These are phyloP conservation scores for Cyclargus thomasi DNA, from an alignment of 1,140 invertebrate species.

Conservation along the genomic window DNA sequence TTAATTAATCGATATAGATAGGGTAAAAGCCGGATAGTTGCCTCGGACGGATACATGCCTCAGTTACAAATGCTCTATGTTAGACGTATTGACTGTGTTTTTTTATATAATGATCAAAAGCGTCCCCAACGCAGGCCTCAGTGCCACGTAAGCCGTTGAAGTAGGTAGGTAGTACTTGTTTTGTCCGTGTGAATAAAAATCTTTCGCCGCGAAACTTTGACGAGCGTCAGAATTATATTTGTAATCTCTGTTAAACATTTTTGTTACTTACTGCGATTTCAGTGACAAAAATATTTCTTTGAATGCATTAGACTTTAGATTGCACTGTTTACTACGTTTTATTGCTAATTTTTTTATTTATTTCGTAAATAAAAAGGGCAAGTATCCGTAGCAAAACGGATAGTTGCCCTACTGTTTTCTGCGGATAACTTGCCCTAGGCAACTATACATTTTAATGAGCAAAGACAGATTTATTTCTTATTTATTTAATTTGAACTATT, in stretches of 20 bases:
- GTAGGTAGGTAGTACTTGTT: constrained; percentile 20
- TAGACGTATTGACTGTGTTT: constrained; percentile 19
- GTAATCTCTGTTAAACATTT: too few species aligned
- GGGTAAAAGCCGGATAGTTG: constrained; percentile 19
- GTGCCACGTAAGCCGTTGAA: constrained; percentile 26
- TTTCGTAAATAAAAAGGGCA: constrained; percentile 31
- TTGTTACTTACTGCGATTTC: too few species aligned
- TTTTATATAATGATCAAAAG: constrained; percentile 14
- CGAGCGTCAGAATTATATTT: too few species aligned
- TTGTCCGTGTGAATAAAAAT: constrained; percentile 29
- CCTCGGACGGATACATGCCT: too few species aligned
- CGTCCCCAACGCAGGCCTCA: constrained; percentile 24
- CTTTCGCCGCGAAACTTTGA: too few species aligned
- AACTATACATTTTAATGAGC: constrained; percentile 19
- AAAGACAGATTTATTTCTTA: constrained; percentile 16
- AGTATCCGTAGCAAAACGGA: too few species aligned
- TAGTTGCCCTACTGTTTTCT: constrained; percentile 26
- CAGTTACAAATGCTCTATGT: constrained; percentile 25
- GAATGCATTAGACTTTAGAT: constrained; percentile 28
- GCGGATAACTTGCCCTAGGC: constrained; percentile 24
- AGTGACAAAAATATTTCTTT: constrained; percentile 27
- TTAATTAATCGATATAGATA: too few species aligned
- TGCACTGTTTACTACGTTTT: constrained; percentile 27
- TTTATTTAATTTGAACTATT: constrained; percentile 5
- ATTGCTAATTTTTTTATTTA: constrained; percentile 23